Conservation (phyloP, 2,888 invertebrate genomes). For the Sphecodes monilicornis region DNA sequence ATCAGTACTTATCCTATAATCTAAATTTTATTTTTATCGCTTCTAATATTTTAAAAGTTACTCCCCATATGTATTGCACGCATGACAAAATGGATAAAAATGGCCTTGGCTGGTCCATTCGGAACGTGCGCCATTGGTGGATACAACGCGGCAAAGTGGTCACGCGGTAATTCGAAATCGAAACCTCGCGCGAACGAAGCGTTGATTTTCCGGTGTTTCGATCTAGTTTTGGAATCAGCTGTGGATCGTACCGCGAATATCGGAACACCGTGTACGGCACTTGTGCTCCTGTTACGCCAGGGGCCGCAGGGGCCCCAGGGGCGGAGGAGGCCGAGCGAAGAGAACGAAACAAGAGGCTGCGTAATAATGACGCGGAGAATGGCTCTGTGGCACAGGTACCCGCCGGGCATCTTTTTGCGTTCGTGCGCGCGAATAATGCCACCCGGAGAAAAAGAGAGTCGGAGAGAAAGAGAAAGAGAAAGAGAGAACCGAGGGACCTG, state of each 20-base stretch:
- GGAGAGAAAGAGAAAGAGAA: neutral
- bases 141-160: too few relatives aligned
- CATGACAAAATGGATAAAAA: neutral
- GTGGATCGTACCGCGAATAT: neutral
- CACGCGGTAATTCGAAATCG: neutral
- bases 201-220: neutral
- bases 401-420: conserved; percentile 45
- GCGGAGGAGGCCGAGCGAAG: conserved; percentile 27
- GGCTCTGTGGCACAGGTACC: conserved; percentile 57
- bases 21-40: too few relatives aligned
- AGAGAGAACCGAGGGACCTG: neutral
- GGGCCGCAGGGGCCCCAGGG: neutral
- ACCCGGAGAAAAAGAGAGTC: conserved; percentile 41
- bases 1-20: too few relatives aligned
- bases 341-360: conserved; percentile 27
- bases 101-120: too few relatives aligned
- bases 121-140: too few relatives aligned
- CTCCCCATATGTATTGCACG: too few relatives aligned
- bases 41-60: too few relatives aligned
- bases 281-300: neutral
- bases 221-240: neutral
- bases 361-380: conserved; percentile 75
- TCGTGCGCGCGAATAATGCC: conserved; percentile 28
- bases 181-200: neutral
- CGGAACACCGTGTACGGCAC: conserved; percentile 6